These are phyloP conservation scores for Petromus typicus DNA, from an alignment of 2,113 vertebrate genomes.

Conservation along the genomic window DNA sequence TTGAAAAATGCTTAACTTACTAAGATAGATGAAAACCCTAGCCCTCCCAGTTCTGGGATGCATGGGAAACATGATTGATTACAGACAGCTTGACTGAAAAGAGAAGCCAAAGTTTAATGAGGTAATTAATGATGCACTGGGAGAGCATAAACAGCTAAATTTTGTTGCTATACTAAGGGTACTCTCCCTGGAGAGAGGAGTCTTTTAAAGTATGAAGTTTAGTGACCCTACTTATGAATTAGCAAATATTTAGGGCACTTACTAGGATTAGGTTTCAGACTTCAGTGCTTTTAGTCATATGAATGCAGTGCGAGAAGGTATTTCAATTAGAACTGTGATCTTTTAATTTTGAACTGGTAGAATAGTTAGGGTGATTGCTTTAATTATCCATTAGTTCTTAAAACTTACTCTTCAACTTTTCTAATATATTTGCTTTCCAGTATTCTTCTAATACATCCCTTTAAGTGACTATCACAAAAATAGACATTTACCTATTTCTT, in stretches of 20 bases:
- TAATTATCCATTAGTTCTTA: background rate
- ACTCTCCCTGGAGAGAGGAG: background rate
- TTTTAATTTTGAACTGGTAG: constrained; percentile 15
- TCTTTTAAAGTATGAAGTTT: background rate
- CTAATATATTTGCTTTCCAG: background rate
- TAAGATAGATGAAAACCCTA: constrained; percentile 12
- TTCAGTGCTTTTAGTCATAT: constrained; percentile 38
- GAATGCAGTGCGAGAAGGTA: background rate
- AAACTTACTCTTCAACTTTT: background rate
- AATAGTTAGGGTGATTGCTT: background rate
- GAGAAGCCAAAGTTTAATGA: background rate
- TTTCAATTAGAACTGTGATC: background rate
- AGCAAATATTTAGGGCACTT: background rate
- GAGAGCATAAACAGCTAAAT: background rate
- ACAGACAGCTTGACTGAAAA: background rate
- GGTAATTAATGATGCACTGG: background rate
- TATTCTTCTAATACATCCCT: constrained; percentile 14
- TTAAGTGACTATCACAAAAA: constrained; percentile 31
- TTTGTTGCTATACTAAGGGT: background rate
- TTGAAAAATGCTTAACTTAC: constrained; percentile 37
- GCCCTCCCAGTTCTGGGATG: background rate
- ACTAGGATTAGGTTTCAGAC: constrained; percentile 17
- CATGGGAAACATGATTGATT: background rate
- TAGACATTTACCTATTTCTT: background rate
- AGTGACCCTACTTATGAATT: background rate